phyloP scores from a whole-genome alignment of 2,797 vertebrate species.

The Hafferia zeledoni region DNA sequence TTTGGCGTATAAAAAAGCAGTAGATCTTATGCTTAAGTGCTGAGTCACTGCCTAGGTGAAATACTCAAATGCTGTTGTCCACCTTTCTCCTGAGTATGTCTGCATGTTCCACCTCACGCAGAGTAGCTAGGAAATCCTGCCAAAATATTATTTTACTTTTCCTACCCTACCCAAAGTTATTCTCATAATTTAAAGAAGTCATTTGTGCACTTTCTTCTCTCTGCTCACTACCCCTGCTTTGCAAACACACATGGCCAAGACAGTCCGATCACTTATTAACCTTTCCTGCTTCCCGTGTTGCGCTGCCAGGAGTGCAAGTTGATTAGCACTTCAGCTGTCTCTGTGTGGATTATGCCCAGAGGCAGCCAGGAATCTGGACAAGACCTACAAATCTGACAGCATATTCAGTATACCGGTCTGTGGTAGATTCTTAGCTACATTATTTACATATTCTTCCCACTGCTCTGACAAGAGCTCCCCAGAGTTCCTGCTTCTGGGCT shows the following conservation, averaged over 20 bases:
- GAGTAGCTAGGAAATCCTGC: neutral
- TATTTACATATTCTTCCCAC: neutral
- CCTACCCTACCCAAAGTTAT: neutral
- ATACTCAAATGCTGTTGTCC: rapidly evolving
- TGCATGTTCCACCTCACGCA: neutral
- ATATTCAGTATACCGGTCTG: neutral
- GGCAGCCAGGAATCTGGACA: neutral
- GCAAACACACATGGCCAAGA: neutral
- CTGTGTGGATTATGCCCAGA: neutral
- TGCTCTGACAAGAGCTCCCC: neutral
- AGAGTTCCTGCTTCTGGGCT: neutral
- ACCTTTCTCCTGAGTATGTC: neutral
- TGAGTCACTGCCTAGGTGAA: neutral
- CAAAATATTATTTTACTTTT: neutral
- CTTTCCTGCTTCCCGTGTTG: neutral
- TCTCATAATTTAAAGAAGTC: neutral
- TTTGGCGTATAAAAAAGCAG: neutral
- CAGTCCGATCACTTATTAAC: neutral
- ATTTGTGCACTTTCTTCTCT: neutral
- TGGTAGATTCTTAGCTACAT: neutral
- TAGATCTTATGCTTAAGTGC: neutral
- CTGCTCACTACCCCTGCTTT: neutral
- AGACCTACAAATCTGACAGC: neutral
- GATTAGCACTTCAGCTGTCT: neutral
- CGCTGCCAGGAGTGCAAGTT: neutral